Conservation (phyloP, 2,797 vertebrate genomes). For the Thaleichthys pacificus region DNA sequence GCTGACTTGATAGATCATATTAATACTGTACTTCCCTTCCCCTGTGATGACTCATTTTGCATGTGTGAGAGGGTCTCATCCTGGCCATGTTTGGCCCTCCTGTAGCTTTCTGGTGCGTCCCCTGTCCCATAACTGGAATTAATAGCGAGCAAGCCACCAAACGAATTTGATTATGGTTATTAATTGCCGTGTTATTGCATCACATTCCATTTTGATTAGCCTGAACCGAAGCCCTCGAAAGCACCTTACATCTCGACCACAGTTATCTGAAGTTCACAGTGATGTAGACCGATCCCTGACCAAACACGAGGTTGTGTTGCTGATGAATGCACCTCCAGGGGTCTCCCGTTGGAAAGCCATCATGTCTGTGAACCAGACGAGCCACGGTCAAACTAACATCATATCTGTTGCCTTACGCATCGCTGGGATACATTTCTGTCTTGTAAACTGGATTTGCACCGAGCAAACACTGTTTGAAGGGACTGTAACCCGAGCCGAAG, state of each 20-base stretch:
- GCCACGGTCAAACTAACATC: not conserved
- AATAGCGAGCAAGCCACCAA: conserved; percentile 45
- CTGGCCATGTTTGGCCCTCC: conserved; percentile 28
- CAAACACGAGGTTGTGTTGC: conserved; percentile 42
- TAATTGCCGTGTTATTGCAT: conserved; percentile 49
- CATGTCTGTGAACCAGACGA: conserved; percentile 4
- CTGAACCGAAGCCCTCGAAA: conserved; percentile 42
- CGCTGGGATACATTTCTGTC: not conserved
- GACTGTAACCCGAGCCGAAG: too few species aligned
- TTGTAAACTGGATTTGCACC: too few species aligned
- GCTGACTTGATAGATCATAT: conserved; percentile 58
- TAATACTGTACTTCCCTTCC: conserved; percentile 40
- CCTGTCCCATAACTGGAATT: conserved; percentile 36
- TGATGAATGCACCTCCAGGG: conserved; percentile 58
- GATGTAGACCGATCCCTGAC: conserved; percentile 36
- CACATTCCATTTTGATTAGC: conserved; percentile 59
- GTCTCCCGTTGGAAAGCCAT: conserved; percentile 21
- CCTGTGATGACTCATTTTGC: conserved; percentile 68
- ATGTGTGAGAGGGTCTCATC: conserved; percentile 49
- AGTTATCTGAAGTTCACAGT: conserved; percentile 53
- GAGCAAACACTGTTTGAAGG: too few species aligned
- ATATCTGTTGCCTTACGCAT: not conserved
- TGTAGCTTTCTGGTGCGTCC: conserved; percentile 28
- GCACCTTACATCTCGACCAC: conserved; percentile 44
- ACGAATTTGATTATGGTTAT: conserved; percentile 57